A percentile compares a stretch with the other conserved stretches of the same genome.
phyloP scores from a whole-genome alignment of 2,888 invertebrate genomes.

The Phaonia tiefii region DNA sequence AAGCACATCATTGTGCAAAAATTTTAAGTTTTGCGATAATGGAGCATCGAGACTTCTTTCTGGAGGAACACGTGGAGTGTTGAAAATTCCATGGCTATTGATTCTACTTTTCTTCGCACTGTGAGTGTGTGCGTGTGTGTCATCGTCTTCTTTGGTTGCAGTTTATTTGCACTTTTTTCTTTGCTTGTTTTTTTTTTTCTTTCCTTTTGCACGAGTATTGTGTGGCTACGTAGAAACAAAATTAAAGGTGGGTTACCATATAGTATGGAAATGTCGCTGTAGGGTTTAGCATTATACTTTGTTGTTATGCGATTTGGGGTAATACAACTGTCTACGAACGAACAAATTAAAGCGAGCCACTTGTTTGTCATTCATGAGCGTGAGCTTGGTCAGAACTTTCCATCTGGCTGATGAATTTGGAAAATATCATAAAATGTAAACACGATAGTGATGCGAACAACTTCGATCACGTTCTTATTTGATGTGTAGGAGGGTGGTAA shows the following conservation, averaged over 20 bases:
- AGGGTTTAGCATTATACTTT: neutral
- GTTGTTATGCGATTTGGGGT: neutral
- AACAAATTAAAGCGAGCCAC: no score
- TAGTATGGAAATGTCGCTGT: neutral
- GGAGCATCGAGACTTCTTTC: neutral
- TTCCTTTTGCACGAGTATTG: neutral
- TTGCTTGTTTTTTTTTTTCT: neutral
- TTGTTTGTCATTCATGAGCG: no score
- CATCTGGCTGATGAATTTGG: no score
- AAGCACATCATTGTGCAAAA: neutral
- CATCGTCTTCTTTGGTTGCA: constrained; percentile 30
- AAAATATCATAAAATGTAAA: no score
- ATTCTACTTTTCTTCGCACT: neutral
- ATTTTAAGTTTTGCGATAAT: neutral
- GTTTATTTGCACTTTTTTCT: constrained; percentile 12
- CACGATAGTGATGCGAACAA: no score
- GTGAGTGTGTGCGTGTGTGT: constrained; percentile 3
- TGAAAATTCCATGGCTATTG: no score
- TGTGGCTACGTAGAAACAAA: no score
- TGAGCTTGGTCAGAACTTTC: no score
- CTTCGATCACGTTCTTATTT: no score
- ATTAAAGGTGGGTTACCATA: constrained; percentile 31
- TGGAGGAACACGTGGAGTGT: constrained; percentile 52
- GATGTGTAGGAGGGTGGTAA: no score
- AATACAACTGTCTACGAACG: neutral